A percentile compares a stretch with the other conserved stretches of the same genome.
Conservation (phyloP, 2,797 vertebrate genomes). For the Anguilla marmorata region DNA sequence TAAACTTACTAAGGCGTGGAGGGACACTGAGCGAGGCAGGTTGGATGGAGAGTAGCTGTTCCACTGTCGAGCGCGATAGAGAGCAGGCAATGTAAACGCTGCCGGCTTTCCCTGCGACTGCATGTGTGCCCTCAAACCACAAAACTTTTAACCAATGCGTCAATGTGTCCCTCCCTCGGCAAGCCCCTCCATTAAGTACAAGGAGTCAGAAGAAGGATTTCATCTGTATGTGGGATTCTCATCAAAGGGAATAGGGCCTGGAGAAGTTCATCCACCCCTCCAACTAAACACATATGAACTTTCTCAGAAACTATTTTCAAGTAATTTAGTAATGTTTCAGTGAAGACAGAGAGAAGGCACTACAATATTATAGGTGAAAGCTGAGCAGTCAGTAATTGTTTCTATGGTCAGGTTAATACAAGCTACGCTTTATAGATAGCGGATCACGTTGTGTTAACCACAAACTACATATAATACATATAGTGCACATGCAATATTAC, state of each 20-base stretch:
- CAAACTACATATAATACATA: neutral
- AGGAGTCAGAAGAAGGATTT: neutral
- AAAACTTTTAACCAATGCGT: neutral
- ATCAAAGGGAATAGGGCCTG: neutral
- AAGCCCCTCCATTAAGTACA: neutral
- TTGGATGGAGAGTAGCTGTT: neutral
- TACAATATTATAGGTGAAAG: neutral
- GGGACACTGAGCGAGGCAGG: conserved; percentile 25
- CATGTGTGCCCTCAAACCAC: neutral
- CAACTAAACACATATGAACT: neutral
- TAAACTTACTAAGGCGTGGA: conserved; percentile 16
- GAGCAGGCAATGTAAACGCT: conserved; percentile 1
- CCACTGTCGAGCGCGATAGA: conserved; percentile 23
- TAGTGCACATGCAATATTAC: neutral
- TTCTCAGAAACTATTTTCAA: neutral
- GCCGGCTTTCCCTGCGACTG: neutral
- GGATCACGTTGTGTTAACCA: neutral
- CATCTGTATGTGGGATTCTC: neutral
- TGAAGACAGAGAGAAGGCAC: neutral
- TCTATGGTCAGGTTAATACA: neutral
- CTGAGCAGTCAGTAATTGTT: neutral
- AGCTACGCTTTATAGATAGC: neutral
- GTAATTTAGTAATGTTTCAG: neutral
- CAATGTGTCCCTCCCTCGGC: neutral
- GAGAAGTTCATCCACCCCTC: neutral